These are phyloP conservation scores for Caenorhabditis macrosperma DNA, from an alignment of 2,888 invertebrate genomes.

Conservation along the genomic window DNA sequence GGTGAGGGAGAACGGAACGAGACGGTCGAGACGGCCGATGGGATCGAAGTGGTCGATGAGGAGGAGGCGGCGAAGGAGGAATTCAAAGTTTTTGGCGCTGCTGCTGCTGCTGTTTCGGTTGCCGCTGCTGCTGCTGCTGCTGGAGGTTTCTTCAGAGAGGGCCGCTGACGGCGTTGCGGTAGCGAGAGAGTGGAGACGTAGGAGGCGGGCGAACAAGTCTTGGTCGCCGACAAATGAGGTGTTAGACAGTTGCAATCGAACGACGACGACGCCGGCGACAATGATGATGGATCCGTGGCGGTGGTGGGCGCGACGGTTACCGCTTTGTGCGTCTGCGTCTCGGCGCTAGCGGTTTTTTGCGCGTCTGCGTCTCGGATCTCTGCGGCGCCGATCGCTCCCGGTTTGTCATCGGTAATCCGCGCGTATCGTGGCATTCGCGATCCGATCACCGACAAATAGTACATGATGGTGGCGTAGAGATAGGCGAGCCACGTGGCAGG, in stretches of 20 bases:
- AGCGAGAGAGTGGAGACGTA: constrained; percentile 46
- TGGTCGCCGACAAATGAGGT: constrained; percentile 42
- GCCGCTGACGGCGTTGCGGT: neutral
- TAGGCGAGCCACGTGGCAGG: constrained; percentile 38
- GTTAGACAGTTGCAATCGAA: constrained; percentile 57
- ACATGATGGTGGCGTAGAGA: constrained; percentile 84
- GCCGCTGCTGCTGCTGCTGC: neutral
- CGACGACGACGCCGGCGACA: constrained; percentile 15
- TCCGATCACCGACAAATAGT: constrained; percentile 95
- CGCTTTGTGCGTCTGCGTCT: constrained; percentile 37
- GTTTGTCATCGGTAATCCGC: constrained; percentile 53
- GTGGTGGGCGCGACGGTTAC: constrained; percentile 17
- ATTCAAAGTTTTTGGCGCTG: neutral
- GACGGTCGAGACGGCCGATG: constrained; percentile 7
- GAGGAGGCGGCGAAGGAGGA: constrained; percentile 2
- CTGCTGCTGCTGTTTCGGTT: neutral
- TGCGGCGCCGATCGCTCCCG: neutral
- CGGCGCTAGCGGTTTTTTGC: neutral
- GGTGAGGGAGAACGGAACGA: constrained; percentile 15
- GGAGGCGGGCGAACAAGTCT: constrained; percentile 20
- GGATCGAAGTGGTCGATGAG: constrained; percentile 9
- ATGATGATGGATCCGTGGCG: constrained; percentile 41
- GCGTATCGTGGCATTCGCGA: constrained; percentile 84
- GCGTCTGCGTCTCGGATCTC: constrained; percentile 28
- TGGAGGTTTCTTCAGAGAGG: constrained; percentile 14